Conservation (phyloP, 1,140 invertebrate species). For the Wasmannia auropunctata region DNA sequence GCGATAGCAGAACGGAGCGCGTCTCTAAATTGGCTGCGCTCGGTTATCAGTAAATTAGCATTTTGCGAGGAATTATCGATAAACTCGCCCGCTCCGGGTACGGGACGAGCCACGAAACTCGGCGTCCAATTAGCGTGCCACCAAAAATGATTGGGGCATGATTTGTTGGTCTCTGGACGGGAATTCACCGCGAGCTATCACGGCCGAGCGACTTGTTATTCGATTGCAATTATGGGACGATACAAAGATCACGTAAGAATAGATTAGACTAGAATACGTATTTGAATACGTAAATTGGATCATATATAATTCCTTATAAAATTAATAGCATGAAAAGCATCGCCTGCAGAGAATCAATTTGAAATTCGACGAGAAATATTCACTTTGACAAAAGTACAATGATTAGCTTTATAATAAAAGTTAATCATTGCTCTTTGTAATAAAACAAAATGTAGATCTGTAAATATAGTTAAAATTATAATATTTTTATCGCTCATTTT, state of each 20-base stretch:
- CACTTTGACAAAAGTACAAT: background rate
- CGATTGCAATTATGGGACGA: slow-evolving; percentile 22
- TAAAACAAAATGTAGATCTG: background rate
- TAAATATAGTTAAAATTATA: background rate
- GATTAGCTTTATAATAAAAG: background rate
- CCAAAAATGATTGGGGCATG: slow-evolving; percentile 65
- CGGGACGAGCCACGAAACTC: slow-evolving; percentile 20
- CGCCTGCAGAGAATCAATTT: background rate
- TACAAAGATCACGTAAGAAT: slow-evolving; percentile 34
- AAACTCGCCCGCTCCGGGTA: slow-evolving; percentile 36
- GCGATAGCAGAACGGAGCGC: slow-evolving; percentile 17
- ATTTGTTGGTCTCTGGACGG: slow-evolving; percentile 35
- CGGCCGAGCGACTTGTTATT: slow-evolving; percentile 51
- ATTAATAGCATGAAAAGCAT: background rate
- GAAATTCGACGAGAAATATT: background rate
- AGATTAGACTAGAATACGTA: background rate
- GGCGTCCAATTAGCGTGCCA: slow-evolving; percentile 64
- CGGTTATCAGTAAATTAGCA: slow-evolving; percentile 67
- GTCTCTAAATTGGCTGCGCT: slow-evolving; percentile 41
- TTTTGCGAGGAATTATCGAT: slow-evolving; percentile 63
- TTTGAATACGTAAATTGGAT: background rate
- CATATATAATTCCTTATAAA: background rate
- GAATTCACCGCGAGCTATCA: slow-evolving; percentile 37
- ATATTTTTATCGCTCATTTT: background rate
- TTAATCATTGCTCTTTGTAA: background rate